Percentiles rank a stretch among this genome's conserved stretches.
phyloP scores from a whole-genome alignment of 2,888 invertebrate species.

The Cephus nigrinus region DNA sequence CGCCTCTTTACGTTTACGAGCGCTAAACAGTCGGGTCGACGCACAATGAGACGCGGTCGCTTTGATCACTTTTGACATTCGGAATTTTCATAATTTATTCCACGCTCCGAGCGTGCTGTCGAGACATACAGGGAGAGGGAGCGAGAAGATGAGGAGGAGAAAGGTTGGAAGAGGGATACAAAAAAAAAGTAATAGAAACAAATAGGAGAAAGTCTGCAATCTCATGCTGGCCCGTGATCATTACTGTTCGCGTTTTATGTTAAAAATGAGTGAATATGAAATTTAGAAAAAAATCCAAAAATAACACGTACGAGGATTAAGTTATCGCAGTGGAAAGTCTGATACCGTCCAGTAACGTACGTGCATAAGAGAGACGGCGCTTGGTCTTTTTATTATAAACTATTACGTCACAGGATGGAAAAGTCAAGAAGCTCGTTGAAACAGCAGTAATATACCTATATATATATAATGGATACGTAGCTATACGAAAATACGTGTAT shows the following conservation, averaged over 20 bases:
- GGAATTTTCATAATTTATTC: slow-evolving; percentile 61
- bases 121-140: neutral
- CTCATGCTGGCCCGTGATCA: neutral
- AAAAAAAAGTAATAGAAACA: neutral
- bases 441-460: neutral
- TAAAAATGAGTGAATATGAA: neutral
- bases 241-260: neutral
- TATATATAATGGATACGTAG: neutral
- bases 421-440: neutral
- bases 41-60: slow-evolving; percentile 52
- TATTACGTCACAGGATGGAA: neutral
- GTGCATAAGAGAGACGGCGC: neutral
- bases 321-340: neutral
- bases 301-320: neutral
- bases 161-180: neutral
- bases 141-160: neutral
- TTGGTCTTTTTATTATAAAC: neutral
- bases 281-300: neutral
- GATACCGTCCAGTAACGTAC: neutral
- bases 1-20: slow-evolving; percentile 40
- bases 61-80: slow-evolving; percentile 59
- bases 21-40: slow-evolving; percentile 38
- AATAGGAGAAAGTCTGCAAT: neutral
- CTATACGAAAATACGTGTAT: neutral
- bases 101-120: slow-evolving; percentile 21